Evolutionary conservation across 2,797 vertebrate species (phyloP).

Genomic region (Ptychobarbus kaznakovi): DNA sequence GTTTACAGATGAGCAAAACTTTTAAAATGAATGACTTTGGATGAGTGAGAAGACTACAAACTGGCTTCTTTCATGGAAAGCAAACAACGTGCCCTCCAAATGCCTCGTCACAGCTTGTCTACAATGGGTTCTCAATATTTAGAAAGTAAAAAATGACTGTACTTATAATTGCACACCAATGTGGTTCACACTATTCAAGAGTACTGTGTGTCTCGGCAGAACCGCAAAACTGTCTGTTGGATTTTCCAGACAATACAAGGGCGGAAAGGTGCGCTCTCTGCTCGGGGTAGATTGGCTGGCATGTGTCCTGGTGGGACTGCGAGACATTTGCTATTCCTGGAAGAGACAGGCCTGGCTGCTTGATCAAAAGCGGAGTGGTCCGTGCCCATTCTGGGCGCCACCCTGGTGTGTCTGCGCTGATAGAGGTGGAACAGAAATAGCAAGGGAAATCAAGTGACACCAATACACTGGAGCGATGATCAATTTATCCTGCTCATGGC

Average conservation of each 20-base stretch:
- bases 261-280: constrained; percentile 2
- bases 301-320: constrained; percentile 25
- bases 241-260: constrained; percentile 11
- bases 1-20: background rate
- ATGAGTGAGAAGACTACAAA: constrained; percentile 27
- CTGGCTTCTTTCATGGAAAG: constrained; percentile 12
- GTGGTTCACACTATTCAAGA: background rate
- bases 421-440: constrained; percentile 56
- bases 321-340: constrained; percentile 41
- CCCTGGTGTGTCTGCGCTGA: constrained; percentile 32
- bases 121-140: constrained; percentile 32
- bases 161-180: constrained; percentile 26
- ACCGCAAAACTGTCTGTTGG: background rate
- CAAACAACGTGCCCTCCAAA: constrained; percentile 21
- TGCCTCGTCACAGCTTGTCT: background rate
- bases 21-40: constrained; percentile 28
- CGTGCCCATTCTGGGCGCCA: constrained; percentile 45
- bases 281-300: constrained; percentile 32
- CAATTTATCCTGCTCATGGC: constrained; percentile 31
- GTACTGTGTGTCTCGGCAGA: background rate
- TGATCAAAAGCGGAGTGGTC: constrained; percentile 37
- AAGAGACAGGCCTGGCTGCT: constrained; percentile 38
- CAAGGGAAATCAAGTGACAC: constrained; percentile 55
- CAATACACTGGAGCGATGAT: constrained; percentile 47
- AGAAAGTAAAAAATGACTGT: constrained; percentile 13